Evolutionary conservation across 2,113 vertebrate genomes (phyloP).

Genomic region (Myrmecobius fasciatus): DNA sequence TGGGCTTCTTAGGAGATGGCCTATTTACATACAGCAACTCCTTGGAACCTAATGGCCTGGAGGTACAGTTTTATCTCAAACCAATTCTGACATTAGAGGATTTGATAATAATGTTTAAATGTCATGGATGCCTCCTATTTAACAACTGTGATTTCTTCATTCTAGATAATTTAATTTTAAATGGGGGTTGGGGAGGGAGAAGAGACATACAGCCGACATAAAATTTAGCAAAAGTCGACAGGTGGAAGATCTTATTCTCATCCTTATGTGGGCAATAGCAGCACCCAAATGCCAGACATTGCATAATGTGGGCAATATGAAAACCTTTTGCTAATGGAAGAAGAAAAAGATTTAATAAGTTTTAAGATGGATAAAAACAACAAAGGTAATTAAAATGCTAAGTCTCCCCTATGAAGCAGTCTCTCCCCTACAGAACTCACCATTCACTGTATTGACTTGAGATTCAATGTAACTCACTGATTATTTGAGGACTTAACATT

Average conservation of each 20-base stretch:
- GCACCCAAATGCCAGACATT: neutral
- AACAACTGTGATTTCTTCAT: constrained; percentile 76
- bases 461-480: neutral
- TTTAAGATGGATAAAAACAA: fast-evolving
- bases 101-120: constrained; percentile 76
- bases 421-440: neutral
- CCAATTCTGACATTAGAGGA: constrained; percentile 71
- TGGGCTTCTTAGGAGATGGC: constrained; percentile 55
- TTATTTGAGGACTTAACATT: neutral
- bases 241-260: constrained; percentile 28
- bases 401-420: neutral
- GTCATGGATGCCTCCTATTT: constrained; percentile 80
- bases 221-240: constrained; percentile 68
- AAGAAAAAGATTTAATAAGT: neutral
- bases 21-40: constrained; percentile 69
- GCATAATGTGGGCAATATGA: neutral
- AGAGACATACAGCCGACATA: constrained; percentile 63
- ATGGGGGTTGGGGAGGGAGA: constrained; percentile 38
- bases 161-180: constrained; percentile 83
- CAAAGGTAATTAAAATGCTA: too few species aligned
- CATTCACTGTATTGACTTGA: neutral
- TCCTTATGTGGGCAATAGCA: neutral
- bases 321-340: neutral
- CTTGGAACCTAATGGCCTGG: neutral
- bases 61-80: constrained; percentile 68